Conservation (phyloP, 2,888 invertebrate species). For the Baccha elongata region DNA sequence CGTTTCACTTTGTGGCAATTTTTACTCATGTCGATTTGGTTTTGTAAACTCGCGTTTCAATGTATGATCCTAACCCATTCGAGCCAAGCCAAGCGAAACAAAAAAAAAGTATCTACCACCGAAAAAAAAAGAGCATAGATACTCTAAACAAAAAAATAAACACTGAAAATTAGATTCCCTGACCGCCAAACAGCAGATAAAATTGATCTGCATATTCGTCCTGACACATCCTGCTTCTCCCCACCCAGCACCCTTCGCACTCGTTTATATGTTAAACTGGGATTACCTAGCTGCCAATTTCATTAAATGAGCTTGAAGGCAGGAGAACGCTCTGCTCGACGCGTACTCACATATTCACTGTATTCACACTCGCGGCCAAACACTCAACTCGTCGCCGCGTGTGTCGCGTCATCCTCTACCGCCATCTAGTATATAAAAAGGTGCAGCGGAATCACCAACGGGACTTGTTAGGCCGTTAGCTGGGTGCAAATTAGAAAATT, state of each 20-base stretch:
- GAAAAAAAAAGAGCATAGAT: conserved; percentile 8
- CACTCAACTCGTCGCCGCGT: neutral
- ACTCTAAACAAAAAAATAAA: neutral
- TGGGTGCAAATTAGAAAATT: conserved; percentile 73
- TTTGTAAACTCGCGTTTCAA: conserved; percentile 46
- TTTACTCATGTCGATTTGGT: conserved; percentile 60
- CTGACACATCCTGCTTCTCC: conserved; percentile 3
- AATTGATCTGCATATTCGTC: conserved; percentile 69
- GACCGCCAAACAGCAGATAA: conserved; percentile 71
- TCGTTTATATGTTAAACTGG: conserved; percentile 73
- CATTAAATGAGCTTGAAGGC: conserved; percentile 63
- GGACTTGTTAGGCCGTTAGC: conserved; percentile 69
- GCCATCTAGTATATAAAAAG: too few relatives aligned
- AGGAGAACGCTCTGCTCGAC: neutral
- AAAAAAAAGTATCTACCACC: conserved; percentile 34
- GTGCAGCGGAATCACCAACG: conserved; percentile 56
- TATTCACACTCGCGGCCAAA: conserved; percentile 39
- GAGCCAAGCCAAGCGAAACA: neutral
- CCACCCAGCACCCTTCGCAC: conserved; percentile 14
- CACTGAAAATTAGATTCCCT: conserved; percentile 61
- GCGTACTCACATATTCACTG: conserved; percentile 27
- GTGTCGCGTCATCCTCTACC: neutral
- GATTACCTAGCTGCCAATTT: conserved; percentile 73
- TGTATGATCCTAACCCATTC: neutral
- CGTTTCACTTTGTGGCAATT: conserved; percentile 64